Base-by-base conservation (phyloP, 2,888 invertebrate genomes). In the Ophraella communa region DNA sequence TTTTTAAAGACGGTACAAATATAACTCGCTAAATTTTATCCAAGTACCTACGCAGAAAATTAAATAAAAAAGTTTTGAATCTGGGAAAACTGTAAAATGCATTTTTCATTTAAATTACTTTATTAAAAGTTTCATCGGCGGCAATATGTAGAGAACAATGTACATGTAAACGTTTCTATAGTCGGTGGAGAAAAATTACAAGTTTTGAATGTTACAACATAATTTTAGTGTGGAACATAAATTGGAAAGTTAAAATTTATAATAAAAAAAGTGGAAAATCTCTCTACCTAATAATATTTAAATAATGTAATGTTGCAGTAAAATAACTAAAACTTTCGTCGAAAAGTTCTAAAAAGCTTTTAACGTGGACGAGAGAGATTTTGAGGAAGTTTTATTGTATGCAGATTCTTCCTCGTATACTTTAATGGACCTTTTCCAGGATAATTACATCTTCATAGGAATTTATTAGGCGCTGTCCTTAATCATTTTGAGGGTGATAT, bases 341-440 rank as follows among this genome's bases (percentile, higher is more conserved):
- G 58, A 64, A 68, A 72, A 72, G 70, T 72, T 70, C 60, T 66
- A 65, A 71, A n/a, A 72, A 72, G 73, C 74, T 72, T 74, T 74
- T 73, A 73, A 66, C 70, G 69, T 65, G 64, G 67, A 71, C 65
- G 68, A 70, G 68, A 71, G 70, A 70, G 71, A 70, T 72, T n/a
- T 70, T 71, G 59, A 56, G 59, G 68, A 68, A 67, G 65, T 73
- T 72, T 72, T 71, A 72, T 73, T 71, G 69, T 66, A 71, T 71
- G 71, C 69, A 72, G 71, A 72, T 74, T 68, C 67, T 66, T 67
- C 66, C 44, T 61, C 54, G 23, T 64, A 52, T 53, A 47, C 42
- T 62, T 62, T 71, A 71, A 71, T 71, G 71, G 71, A 65, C 58
- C 63, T 66, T 44, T 66, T 57, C 58, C 30, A 56, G 65, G 65